Conservation (phyloP, 2,888 invertebrate species). For the Uropetala carovei region DNA sequence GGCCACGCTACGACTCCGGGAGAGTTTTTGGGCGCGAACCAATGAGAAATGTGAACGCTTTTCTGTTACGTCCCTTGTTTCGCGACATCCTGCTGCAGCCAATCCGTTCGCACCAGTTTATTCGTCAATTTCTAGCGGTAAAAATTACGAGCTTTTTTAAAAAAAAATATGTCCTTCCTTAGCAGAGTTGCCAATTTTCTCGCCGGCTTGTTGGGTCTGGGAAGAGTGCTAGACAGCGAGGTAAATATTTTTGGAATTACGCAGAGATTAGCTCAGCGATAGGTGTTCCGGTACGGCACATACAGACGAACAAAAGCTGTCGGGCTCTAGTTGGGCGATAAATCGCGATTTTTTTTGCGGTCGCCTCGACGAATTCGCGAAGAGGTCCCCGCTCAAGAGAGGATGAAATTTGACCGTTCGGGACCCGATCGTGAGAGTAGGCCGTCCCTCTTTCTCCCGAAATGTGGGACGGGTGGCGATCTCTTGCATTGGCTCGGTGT, state of each 20-base stretch:
- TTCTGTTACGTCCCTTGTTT: slow-evolving; percentile 24
- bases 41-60: slow-evolving; percentile 35
- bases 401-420: neutral
- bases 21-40: slow-evolving; percentile 17
- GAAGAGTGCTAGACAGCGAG: neutral
- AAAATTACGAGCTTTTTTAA: neutral
- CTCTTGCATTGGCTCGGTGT: slow-evolving; percentile 25
- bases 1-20: slow-evolving; percentile 27
- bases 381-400: neutral
- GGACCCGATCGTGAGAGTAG: neutral
- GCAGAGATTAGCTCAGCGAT: neutral
- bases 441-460: neutral
- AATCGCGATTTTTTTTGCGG: too few relatives aligned
- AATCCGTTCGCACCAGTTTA: neutral
- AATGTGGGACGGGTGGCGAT: slow-evolving; percentile 26
- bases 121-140: slow-evolving; percentile 23
- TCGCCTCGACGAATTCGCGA: neutral
- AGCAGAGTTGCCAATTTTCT: slow-evolving; percentile 27
- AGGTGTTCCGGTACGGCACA: neutral
- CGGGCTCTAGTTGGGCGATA: neutral
- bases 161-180: neutral
- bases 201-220: neutral
- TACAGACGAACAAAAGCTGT: neutral
- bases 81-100: neutral
- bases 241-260: neutral